A percentile compares a stretch with the other conserved stretches of the same genome.
Evolutionary conservation across 2,113 vertebrate genomes (phyloP).

Genomic region (Pavo muticus): DNA sequence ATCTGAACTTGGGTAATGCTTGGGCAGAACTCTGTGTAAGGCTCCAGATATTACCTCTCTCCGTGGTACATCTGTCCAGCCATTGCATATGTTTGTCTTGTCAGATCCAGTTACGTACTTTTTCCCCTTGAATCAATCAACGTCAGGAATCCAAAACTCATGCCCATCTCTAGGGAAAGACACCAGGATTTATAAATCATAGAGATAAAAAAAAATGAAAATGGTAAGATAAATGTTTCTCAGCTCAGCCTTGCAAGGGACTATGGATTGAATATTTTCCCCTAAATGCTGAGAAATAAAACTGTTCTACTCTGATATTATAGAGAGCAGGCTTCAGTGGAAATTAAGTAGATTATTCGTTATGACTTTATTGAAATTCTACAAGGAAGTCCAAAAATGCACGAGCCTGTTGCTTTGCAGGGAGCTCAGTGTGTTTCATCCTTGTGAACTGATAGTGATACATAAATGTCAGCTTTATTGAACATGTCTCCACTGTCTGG

Average conservation of each 20-base stretch:
- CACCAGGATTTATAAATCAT: conserved; percentile 6
- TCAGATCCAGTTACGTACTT: conserved; percentile 1
- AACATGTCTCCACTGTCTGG: conserved; percentile 29
- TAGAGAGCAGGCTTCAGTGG: background rate
- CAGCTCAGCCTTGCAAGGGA: background rate
- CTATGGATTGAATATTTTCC: background rate
- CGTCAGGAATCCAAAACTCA: background rate
- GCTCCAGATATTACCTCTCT: background rate
- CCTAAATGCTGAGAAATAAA: background rate
- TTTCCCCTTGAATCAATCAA: background rate
- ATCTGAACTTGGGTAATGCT: background rate
- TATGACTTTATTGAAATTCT: conserved; percentile 45
- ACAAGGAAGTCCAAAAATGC: conserved; percentile 2
- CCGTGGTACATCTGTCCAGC: background rate
- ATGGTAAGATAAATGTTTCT: background rate
- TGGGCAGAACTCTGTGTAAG: background rate
- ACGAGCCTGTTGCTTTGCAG: conserved; percentile 23
- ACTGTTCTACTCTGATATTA: background rate
- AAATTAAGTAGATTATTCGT: conserved; percentile 45
- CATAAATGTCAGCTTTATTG: conserved; percentile 59
- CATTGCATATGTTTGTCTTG: background rate
- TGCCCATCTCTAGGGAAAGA: background rate
- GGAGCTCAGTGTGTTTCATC: conserved; percentile 21
- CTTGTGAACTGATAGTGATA: conserved; percentile 40
- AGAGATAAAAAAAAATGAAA: background rate